Base-by-base conservation (phyloP, 2,888 invertebrate genomes). In the Cheilosia vernalis region DNA sequence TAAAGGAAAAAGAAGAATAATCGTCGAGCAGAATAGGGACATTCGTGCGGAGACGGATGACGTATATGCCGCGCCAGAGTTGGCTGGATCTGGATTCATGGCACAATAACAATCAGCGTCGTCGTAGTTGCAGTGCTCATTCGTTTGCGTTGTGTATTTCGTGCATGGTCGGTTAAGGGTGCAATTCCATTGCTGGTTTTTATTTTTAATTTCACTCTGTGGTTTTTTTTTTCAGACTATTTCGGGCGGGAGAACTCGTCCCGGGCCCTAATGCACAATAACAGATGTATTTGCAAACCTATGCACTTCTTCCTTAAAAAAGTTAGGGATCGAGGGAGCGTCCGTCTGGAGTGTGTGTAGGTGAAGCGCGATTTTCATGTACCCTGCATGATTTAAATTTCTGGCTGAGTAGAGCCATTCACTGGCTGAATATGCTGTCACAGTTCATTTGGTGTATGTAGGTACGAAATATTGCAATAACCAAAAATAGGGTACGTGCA, bases 251-350 rank as follows among this genome's bases (percentile, higher is more conserved):
- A 61, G 49, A 61, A 49, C 15, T 58, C 21, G 47, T 63, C 10
- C 70, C 37, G 49, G 42, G 63, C 63, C 42, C 78, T 79, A 64
- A 79, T 79, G 70, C 58, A 79, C 64, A 70, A 70, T 64, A 79
- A 72, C 70, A 79, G 78, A 70, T 70, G 78, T 49, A 51, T 70
- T 70, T 19, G 72, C 64, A 58, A 49, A 51, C 69, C 70, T 56
- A 42, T 69, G 64, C 13, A 37, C 24, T 63, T 70, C 51, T 53
- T 5, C 24, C 21, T 69, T 6, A 19, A 27, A 27, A 6, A 7
- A 44, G 30, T 19, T 44, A n/a, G 42, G 17, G 24, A 27, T 1
- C 7, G 3, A 2, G 24, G 24, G 24, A 2, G 24, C 24, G 1
- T 49, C 17, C 3, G 17, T 33, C 21, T 27, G 24, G n/a, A n/a